Evolutionary conservation across 2,888 invertebrate genomes (phyloP).

Genomic region (Ommatoiulus sabulosus): DNA sequence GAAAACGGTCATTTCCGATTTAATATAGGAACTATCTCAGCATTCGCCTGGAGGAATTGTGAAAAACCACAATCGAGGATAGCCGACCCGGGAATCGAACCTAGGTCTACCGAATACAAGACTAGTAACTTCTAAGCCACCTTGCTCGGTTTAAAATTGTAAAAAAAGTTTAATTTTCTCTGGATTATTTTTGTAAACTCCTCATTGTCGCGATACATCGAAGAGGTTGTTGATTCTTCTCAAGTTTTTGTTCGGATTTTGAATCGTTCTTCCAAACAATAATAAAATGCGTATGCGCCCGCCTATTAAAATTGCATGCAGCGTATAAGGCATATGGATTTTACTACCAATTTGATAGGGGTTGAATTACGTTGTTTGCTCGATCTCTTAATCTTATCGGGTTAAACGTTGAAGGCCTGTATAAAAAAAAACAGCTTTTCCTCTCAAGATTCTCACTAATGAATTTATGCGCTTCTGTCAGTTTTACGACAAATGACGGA

Average conservation of each 20-base stretch:
- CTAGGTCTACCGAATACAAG: too few species aligned
- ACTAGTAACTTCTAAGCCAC: too few species aligned
- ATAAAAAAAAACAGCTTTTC: neutral
- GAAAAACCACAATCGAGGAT: too few species aligned
- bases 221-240: too few species aligned
- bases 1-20: too few species aligned
- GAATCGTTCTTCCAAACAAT: neutral
- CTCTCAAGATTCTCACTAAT: neutral
- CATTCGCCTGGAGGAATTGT: too few species aligned
- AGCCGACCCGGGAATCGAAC: too few species aligned
- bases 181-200: too few species aligned
- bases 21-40: too few species aligned
- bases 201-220: too few species aligned
- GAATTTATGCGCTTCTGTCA: neutral
- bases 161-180: too few species aligned
- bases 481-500: neutral
- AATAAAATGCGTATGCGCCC: neutral
- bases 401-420: neutral
- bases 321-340: neutral
- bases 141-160: too few species aligned
- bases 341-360: neutral
- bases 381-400: constrained; percentile 5
- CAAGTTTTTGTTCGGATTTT: neutral
- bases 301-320: neutral
- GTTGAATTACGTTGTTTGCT: constrained; percentile 25